phyloP scores from a whole-genome alignment of 1,140 invertebrate genomes.

The Campodea augens region DNA sequence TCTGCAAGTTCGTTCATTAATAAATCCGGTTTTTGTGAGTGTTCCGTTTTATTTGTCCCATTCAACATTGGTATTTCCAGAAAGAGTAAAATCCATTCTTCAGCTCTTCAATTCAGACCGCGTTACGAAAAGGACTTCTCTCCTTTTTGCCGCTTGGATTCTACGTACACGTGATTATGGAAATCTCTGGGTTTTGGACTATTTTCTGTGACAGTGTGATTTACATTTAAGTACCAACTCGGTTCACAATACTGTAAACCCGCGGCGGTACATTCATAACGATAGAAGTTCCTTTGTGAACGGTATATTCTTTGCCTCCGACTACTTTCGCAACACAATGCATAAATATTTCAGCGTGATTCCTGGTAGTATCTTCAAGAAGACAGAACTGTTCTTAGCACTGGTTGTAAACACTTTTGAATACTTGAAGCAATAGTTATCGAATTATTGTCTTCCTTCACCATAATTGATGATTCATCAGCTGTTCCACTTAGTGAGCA shows the following conservation, averaged over 20 bases:
- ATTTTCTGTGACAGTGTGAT: no score
- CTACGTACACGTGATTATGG: no score
- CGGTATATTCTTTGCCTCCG: neutral
- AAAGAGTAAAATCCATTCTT: no score
- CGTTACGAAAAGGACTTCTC: no score
- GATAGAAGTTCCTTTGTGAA: neutral
- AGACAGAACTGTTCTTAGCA: neutral
- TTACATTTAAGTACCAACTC: neutral
- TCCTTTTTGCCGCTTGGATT: no score
- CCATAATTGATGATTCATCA: neutral
- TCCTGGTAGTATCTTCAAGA: conserved; percentile 1
- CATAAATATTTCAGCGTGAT: conserved; percentile 1
- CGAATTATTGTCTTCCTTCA: no score
- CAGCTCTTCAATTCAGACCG: no score
- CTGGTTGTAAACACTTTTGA: neutral
- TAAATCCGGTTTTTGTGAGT: no score
- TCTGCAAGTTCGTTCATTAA: no score
- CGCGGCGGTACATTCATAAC: neutral
- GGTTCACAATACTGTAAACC: neutral
- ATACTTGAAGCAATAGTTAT: neutral
- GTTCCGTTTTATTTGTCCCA: no score
- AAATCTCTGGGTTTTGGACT: no score
- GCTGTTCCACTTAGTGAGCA: neutral
- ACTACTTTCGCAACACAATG: conserved; percentile 1
- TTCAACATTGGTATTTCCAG: no score